phyloP scores from a whole-genome alignment of 2,113 vertebrate genomes.

The Tenebrosternarchus preto region DNA sequence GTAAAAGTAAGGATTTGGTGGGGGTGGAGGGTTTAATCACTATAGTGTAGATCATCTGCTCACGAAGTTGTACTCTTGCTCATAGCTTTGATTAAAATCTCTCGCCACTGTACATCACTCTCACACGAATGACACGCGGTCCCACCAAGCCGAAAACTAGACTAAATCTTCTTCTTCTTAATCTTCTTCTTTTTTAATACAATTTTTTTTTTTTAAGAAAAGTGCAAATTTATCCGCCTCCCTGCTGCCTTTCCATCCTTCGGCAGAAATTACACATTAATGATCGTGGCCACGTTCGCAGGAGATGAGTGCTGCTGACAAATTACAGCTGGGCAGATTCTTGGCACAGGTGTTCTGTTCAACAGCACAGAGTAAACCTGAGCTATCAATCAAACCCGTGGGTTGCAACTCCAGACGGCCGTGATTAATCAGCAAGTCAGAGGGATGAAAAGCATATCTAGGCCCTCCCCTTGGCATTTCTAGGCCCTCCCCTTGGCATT shows the following conservation, averaged over 20 bases:
- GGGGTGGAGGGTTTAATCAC: not conserved
- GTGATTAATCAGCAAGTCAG: slow-evolving; percentile 30
- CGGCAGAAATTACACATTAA: slow-evolving; percentile 13
- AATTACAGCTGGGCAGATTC: slow-evolving; percentile 1
- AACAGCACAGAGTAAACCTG: not conserved
- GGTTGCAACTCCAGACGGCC: not conserved
- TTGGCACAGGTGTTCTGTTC: slow-evolving; percentile 21
- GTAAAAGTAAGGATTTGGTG: no score
- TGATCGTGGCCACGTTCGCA: slow-evolving; percentile 31
- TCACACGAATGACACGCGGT: not conserved
- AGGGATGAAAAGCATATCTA: not conserved
- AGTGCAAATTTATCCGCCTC: not conserved
- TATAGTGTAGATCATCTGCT: not conserved
- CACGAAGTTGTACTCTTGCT: no score
- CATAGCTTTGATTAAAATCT: not conserved
- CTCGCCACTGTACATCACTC: not conserved
- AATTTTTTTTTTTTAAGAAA: not conserved
- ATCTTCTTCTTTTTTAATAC: no score
- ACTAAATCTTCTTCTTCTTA: no score
- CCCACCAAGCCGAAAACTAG: no score
- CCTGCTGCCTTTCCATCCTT: slow-evolving; percentile 14
- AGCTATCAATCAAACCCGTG: slow-evolving; percentile 40
- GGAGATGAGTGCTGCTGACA: slow-evolving; percentile 6
- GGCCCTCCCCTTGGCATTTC: not conserved
- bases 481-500: not conserved